These are phyloP conservation scores for Takifugu flavidus DNA, from an alignment of 2,113 vertebrate genomes.

Conservation along the genomic window DNA sequence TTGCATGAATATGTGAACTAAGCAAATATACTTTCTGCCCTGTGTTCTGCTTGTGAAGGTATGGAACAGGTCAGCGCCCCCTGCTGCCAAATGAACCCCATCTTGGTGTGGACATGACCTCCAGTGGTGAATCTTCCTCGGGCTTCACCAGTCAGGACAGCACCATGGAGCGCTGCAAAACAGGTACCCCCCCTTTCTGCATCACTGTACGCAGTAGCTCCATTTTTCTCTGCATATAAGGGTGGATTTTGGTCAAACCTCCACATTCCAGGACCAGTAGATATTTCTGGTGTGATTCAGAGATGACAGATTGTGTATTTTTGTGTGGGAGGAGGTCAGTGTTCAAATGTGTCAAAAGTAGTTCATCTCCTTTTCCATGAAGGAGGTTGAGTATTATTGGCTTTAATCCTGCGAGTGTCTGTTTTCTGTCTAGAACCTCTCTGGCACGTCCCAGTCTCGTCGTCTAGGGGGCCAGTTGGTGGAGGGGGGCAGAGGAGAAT, in stretches of 20 bases:
- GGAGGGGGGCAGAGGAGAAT: slow-evolving; percentile 74
- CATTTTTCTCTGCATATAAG: too few species aligned
- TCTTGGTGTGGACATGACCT: slow-evolving; percentile 73
- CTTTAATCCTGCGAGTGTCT: slow-evolving; percentile 57
- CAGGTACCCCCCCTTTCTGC: slow-evolving; percentile 69
- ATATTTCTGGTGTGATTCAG: not conserved
- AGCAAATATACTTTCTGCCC: not conserved
- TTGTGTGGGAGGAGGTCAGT: slow-evolving; percentile 31
- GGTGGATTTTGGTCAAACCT: too few species aligned
- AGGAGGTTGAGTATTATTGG: slow-evolving; percentile 48
- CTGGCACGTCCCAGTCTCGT: slow-evolving; percentile 83
- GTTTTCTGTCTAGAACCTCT: slow-evolving; percentile 79
- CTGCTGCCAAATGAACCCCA: slow-evolving; percentile 78
- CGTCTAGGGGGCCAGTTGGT: slow-evolving; percentile 67
- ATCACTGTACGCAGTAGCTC: too few species aligned
- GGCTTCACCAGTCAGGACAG: slow-evolving; percentile 87
- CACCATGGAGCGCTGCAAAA: slow-evolving; percentile 85
- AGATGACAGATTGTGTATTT: slow-evolving; percentile 1
- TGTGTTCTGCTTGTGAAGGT: slow-evolving; percentile 66
- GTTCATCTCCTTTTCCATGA: slow-evolving; percentile 64
- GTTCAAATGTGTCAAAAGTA: slow-evolving; percentile 61
- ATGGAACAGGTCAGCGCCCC: slow-evolving; percentile 69
- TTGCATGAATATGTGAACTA: not conserved
- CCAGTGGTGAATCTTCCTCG: slow-evolving; percentile 84
- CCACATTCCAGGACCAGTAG: too few species aligned